A percentile compares a stretch with the other conserved stretches of the same genome.
These are phyloP conservation scores for Peromyscus californicus DNA, from an alignment of 2,113 vertebrate species.

Conservation along the genomic window DNA sequence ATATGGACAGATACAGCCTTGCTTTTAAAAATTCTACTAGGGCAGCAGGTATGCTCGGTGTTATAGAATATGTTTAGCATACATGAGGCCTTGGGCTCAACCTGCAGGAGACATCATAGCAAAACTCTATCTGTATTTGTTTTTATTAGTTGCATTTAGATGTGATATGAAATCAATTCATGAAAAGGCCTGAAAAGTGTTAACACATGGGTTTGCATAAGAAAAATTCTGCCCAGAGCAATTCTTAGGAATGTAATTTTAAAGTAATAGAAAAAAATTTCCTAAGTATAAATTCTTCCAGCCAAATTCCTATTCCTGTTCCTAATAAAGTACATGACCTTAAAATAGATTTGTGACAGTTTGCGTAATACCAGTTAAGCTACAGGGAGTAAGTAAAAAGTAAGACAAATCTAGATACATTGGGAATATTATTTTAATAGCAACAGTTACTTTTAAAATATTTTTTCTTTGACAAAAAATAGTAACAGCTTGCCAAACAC, in stretches of 20 bases:
- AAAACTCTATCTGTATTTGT: not conserved
- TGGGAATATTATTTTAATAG: conserved; percentile 46
- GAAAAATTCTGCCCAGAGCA: conserved; percentile 28
- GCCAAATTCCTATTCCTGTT: conserved; percentile 53
- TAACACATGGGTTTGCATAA: conserved; percentile 50
- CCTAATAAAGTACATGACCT: conserved; percentile 23
- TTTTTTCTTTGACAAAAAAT: conserved; percentile 66
- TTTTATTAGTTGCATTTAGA: conserved; percentile 47
- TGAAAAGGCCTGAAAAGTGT: conserved; percentile 24
- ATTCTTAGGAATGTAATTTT: conserved; percentile 60
- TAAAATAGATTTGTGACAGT: conserved; percentile 50
- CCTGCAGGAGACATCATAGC: not conserved
- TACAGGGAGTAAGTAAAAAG: conserved; percentile 33
- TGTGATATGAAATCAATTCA: conserved; percentile 41
- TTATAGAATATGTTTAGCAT: not conserved
- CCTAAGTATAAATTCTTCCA: conserved; percentile 34
- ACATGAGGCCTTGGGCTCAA: not conserved
- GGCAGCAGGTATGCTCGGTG: too few relatives aligned
- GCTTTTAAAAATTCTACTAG: conserved; percentile 11
- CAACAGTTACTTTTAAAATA: conserved; percentile 66
- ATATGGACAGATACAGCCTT: not conserved
- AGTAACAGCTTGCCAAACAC: conserved; percentile 52
- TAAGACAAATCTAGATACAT: not conserved
- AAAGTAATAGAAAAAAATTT: conserved; percentile 37
- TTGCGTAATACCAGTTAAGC: conserved; percentile 9